Base-by-base conservation (phyloP, 2,113 vertebrate genomes). In the Equus quagga region DNA sequence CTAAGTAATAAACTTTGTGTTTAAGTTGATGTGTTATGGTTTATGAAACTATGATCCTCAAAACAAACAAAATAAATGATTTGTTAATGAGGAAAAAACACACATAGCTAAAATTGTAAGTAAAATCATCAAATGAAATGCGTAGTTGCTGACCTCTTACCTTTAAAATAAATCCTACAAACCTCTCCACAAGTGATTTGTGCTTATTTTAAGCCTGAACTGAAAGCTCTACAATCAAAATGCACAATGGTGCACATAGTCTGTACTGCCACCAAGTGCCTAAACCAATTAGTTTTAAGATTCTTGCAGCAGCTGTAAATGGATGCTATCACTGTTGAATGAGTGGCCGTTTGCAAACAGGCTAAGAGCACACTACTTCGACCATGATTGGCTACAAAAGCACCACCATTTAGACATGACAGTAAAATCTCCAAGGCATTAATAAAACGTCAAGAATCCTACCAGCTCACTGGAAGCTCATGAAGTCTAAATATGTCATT, bases 381-480 rank as follows among this genome's bases (percentile, higher is more conserved):
- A 65, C 70, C 73, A 84, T 19, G 49, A 94, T 65, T 60, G 72
- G n/a, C 15, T 92, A 26, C 78, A 97, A 97, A 75, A 94, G 33
- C 51, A 94, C 21, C 13, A 93, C 18, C 76, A 67, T 26, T 67
- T 0, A 0, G 15, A 75, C 26, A 72, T 19, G 10, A 67, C 36
- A 97, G 89, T 62, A 89, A 96, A 84, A 73, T 73, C 54, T 92
- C 80, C 96, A 86, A 72, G 17, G 91, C 65, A 94, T 70, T 83
- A 96, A 93, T 94, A 95, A 49, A 82, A 80, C n/a, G 28, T 14
- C 51, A 89, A 79, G 33, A 80, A 56, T 98, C 98, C 96, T 99
- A 99, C 98, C 98, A 98, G 98, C 88, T 99, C 92, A 99, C 99
- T 75, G 99, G 95, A 17, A 99, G 98, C 54, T 98, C 94, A 0